These are phyloP conservation scores for Melikaiella ostensackeni DNA, from an alignment of 2,888 invertebrate genomes.

Conservation along the genomic window DNA sequence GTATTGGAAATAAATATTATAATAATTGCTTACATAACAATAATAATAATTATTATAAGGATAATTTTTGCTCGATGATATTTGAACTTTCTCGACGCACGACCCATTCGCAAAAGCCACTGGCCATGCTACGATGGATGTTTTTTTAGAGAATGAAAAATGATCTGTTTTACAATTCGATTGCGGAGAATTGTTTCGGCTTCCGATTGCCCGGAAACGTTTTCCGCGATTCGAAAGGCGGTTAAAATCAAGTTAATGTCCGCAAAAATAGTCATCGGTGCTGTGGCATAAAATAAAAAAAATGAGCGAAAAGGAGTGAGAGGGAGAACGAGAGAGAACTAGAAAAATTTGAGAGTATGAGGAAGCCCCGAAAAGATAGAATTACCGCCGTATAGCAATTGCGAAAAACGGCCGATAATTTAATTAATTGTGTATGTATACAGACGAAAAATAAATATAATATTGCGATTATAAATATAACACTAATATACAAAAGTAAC, in stretches of 20 bases:
- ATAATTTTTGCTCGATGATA: conserved; percentile 35
- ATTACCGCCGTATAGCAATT: conserved; percentile 59
- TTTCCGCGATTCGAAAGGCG: conserved; percentile 38
- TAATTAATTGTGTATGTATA: conserved; percentile 77
- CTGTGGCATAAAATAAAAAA: conserved; percentile 54
- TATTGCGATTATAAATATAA: conserved; percentile 75
- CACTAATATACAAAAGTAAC: conserved; percentile 67
- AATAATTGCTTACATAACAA: conserved; percentile 36
- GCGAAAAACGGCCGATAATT: conserved; percentile 71
- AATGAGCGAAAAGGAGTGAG: conserved; percentile 40
- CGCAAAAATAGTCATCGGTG: conserved; percentile 47
- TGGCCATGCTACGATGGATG: conserved; percentile 74
- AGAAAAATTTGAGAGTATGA: conserved; percentile 53
- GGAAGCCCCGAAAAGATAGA: conserved; percentile 54
- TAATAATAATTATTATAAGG: conserved; percentile 34
- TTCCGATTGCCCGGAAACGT: conserved; percentile 8
- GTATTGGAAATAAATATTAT: conserved; percentile 45
- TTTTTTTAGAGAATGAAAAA: conserved; percentile 74
- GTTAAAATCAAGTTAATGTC: conserved; percentile 38
- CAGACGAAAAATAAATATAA: conserved; percentile 74
- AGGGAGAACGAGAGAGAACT: conserved; percentile 42
- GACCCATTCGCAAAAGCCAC: conserved; percentile 67
- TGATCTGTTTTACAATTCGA: conserved; percentile 61
- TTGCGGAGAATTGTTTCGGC: conserved; percentile 49
- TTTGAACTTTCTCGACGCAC: conserved; percentile 60